These are phyloP conservation scores for Colletes gigas DNA, from an alignment of 1,140 invertebrate species.

Conservation along the genomic window DNA sequence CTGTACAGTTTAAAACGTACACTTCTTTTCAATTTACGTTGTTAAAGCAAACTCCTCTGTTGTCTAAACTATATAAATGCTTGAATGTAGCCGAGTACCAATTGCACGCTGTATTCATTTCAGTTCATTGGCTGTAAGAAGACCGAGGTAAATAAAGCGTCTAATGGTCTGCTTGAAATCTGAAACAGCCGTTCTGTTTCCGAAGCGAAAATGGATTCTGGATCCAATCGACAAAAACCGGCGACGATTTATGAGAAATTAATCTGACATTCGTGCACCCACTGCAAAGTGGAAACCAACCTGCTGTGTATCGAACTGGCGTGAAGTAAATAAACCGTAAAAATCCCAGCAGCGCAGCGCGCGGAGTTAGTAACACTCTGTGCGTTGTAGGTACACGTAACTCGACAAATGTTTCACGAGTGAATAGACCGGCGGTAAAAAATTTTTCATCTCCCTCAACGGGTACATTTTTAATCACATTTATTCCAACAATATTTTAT, in stretches of 20 bases:
- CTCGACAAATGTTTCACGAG: not conserved
- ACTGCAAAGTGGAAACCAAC: constrained; percentile 20
- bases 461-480: not conserved
- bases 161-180: constrained; percentile 24
- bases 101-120: too few relatives aligned
- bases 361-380: not conserved
- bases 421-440: not conserved
- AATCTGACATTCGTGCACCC: constrained; percentile 52
- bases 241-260: constrained; percentile 68
- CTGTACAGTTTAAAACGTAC: too few relatives aligned
- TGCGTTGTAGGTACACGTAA: not conserved
- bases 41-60: too few relatives aligned
- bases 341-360: not conserved
- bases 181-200: constrained; percentile 17
- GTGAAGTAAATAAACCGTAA: constrained; percentile 53
- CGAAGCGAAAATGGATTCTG: constrained; percentile 51
- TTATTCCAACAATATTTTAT: not conserved
- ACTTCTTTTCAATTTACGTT: too few relatives aligned
- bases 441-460: not conserved
- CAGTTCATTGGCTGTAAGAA: too few relatives aligned
- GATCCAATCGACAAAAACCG: constrained; percentile 66
- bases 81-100: too few relatives aligned
- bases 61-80: too few relatives aligned
- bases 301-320: constrained; percentile 15
- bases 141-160: not conserved